Evolutionary conservation across 1,140 invertebrate genomes (phyloP).

Genomic region (Colletes gigas): DNA sequence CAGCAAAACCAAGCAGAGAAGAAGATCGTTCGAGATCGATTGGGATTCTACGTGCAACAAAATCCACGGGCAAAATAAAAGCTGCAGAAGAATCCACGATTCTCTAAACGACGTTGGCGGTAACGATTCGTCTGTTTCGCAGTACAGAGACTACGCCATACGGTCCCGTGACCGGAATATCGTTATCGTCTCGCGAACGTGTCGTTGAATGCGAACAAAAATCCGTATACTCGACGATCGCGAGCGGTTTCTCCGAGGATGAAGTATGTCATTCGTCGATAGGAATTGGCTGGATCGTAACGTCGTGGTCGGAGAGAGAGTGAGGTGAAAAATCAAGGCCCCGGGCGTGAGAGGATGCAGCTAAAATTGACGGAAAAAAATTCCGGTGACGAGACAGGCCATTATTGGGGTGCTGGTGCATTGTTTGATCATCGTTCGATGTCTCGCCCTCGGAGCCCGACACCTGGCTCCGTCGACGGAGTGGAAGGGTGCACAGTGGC

Average conservation of each 20-base stretch:
- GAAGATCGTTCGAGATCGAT: neutral
- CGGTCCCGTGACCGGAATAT: neutral
- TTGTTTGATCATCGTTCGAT: constrained; percentile 28
- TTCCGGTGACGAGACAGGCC: constrained; percentile 50
- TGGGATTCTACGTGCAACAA: neutral
- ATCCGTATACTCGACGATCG: no score
- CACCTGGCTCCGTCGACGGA: neutral
- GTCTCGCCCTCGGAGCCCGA: neutral
- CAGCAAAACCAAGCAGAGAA: neutral
- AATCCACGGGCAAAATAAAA: constrained; percentile 6
- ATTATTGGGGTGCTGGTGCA: constrained; percentile 47
- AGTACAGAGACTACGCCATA: neutral
- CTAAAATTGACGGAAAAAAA: constrained; percentile 39
- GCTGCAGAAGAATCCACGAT: neutral
- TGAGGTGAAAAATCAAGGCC: constrained; percentile 8
- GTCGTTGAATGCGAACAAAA: neutral
- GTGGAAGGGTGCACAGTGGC: neutral
- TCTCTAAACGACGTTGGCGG: neutral
- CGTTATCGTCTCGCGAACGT: neutral
- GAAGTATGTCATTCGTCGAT: constrained; percentile 48
- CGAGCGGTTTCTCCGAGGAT: neutral
- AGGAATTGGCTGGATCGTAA: neutral
- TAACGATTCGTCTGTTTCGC: neutral
- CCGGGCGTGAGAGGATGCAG: constrained; percentile 33
- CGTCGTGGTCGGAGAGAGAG: neutral